Conservation (phyloP, 1,140 invertebrate species). For the Teleopsis dalmanni region DNA sequence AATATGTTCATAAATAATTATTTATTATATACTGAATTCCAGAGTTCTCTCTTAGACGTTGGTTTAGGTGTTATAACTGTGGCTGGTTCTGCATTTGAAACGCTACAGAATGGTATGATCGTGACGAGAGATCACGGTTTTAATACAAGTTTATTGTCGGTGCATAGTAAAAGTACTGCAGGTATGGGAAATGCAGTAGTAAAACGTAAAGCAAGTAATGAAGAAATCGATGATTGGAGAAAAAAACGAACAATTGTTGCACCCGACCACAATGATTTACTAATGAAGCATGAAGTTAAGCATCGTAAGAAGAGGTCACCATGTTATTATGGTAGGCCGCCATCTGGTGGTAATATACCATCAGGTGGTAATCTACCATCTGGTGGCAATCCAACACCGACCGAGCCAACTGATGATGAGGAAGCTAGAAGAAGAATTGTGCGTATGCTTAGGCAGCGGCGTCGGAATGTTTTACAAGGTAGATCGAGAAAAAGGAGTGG, state of each 20-base stretch:
- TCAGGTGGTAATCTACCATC: too few relatives aligned
- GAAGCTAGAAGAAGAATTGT: too few relatives aligned
- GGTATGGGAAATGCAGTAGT: slow-evolving; percentile 31
- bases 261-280: too few relatives aligned
- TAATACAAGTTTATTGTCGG: slow-evolving; percentile 18
- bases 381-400: too few relatives aligned
- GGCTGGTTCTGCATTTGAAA: slow-evolving; percentile 17
- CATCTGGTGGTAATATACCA: not conserved
- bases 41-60: too few relatives aligned
- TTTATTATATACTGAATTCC: too few relatives aligned
- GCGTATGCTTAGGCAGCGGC: too few relatives aligned
- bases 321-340: slow-evolving; percentile 8
- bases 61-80: slow-evolving; percentile 19
- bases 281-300: not conserved
- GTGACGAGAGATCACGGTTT: slow-evolving; percentile 14
- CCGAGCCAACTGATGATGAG: too few relatives aligned
- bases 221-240: not conserved
- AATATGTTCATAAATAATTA: too few relatives aligned
- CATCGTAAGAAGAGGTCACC: slow-evolving; percentile 19
- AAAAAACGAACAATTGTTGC: not conserved
- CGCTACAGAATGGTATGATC: slow-evolving; percentile 19
- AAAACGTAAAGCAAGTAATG: not conserved
- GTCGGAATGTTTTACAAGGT: too few relatives aligned
- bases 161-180: slow-evolving; percentile 17
- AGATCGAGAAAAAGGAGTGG: too few relatives aligned